Base-by-base conservation (phyloP, 2,113 vertebrate species). In the Microcebus griseorufus region DNA sequence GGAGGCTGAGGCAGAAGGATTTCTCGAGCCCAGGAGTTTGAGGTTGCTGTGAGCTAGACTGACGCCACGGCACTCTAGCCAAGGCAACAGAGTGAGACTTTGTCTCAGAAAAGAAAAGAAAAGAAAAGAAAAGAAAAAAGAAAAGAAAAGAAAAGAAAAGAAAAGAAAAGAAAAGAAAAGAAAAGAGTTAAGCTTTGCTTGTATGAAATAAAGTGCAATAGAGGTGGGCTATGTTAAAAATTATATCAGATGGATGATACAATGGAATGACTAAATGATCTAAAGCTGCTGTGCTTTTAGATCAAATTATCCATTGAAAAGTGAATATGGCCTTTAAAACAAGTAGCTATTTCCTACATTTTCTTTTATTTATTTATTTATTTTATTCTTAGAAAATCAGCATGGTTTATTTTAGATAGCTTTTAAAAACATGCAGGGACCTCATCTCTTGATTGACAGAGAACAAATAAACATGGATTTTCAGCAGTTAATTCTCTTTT, bases 401-500 rank as follows among this genome's bases (percentile, higher is more conserved):
- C 29, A 62, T 14, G 55, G 22, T 85, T 65, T 45, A 23, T 92
- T 88, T 95, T 93, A 65, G 65, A 78, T 53, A 72, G 9, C 53
- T 27, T n/a, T 0, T 65, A 17, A 11, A 85, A 95, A 55, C 79
- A 76, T 64, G 9, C n/a, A 82, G 25, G 53, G 14, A 90, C n/a
- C 32, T 86, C 23, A 58, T 16, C 34, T 88, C n/a, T 87, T 73
- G 81, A 95, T 22, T 82, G 95, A 86, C 67, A 91, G 72, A 82
- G 83, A 96, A 72, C 72, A 94, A 75, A 92, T 82, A 69, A 58
- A 92, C 85, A 80, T 55, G 16, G 51, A 37, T 62, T 93, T 80
- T 72, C 51, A 87, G 27, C 51, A 83, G 60, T 81, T 85, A 81
- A 92, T 95, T 92, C 64, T 81, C 78, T 48, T 48, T 48, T 45